A percentile compares a stretch with the other conserved stretches of the same genome.
Evolutionary conservation across 2,113 vertebrate genomes (phyloP).

Genomic region (Hydrolagus affinis): DNA sequence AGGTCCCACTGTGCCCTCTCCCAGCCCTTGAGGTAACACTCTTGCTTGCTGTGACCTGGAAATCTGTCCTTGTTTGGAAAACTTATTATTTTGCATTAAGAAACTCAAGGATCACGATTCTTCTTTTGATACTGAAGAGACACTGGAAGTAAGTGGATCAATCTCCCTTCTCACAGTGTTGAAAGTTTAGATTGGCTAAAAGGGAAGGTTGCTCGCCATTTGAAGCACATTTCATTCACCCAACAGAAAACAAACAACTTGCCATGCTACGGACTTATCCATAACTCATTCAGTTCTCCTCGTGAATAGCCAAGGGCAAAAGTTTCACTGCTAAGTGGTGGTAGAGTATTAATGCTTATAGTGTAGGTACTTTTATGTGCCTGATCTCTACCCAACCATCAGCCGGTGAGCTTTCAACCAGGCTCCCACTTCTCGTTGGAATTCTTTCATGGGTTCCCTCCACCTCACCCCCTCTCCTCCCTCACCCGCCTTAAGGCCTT

Average conservation of each 20-base stretch:
- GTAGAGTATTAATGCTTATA: neutral
- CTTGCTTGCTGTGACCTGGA: neutral
- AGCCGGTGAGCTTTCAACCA: too few relatives aligned
- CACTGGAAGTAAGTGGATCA: neutral
- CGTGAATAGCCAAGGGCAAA: neutral
- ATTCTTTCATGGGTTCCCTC: too few relatives aligned
- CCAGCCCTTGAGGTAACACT: neutral
- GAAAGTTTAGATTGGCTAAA: neutral
- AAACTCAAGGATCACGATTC: neutral
- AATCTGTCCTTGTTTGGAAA: neutral
- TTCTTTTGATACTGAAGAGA: neutral
- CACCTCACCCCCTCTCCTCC: too few relatives aligned
- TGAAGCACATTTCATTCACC: neutral
- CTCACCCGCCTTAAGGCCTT: too few relatives aligned
- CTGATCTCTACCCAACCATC: too few relatives aligned
- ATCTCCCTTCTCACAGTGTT: neutral
- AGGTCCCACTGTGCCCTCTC: neutral
- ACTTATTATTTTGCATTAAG: neutral
- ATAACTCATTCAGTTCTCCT: neutral
- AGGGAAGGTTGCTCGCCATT: too few relatives aligned
- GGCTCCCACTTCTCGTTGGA: too few relatives aligned
- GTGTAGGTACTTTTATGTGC: neutral
- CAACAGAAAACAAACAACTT: neutral
- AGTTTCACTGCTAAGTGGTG: neutral
- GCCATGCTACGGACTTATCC: neutral